Evolutionary conservation across 2,797 vertebrate species (phyloP).

Genomic region (Pseudocheirus occidentalis): DNA sequence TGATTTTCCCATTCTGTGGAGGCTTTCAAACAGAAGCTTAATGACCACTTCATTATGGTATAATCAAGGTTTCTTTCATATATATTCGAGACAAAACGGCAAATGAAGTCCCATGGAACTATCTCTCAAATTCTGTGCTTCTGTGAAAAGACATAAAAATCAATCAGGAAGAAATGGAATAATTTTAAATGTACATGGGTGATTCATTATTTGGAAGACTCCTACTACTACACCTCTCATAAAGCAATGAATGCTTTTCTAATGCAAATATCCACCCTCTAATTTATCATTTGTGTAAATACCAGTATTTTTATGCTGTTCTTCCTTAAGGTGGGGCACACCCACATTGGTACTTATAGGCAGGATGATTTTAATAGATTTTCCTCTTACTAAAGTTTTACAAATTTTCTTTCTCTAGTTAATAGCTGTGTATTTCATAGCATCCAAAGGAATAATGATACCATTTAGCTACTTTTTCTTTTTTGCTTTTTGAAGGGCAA

Average conservation of each 20-base stretch:
- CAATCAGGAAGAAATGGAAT: constrained; percentile 28
- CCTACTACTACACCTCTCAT: constrained; percentile 52
- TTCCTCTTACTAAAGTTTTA: constrained; percentile 37
- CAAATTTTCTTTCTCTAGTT: constrained; percentile 38
- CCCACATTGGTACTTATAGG: neutral
- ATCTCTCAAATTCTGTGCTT: neutral
- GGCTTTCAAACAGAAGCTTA: neutral
- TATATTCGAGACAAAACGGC: neutral
- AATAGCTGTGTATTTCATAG: constrained; percentile 11
- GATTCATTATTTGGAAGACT: constrained; percentile 65
- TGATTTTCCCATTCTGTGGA: neutral
- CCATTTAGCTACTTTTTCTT: constrained; percentile 2
- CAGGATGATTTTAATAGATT: constrained; percentile 35
- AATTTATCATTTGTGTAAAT: constrained; percentile 53
- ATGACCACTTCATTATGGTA: neutral
- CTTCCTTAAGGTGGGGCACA: neutral
- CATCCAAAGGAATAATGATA: neutral
- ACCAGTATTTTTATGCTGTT: constrained; percentile 30
- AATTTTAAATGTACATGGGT: constrained; percentile 60
- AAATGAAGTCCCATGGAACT: neutral
- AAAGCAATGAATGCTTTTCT: constrained; percentile 62
- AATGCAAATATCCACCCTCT: constrained; percentile 66
- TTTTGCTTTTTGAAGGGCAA: too few species aligned
- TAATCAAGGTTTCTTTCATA: neutral
- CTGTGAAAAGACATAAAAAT: neutral